phyloP scores from a whole-genome alignment of 2,797 vertebrate species.

The Enteromius mattozi region DNA sequence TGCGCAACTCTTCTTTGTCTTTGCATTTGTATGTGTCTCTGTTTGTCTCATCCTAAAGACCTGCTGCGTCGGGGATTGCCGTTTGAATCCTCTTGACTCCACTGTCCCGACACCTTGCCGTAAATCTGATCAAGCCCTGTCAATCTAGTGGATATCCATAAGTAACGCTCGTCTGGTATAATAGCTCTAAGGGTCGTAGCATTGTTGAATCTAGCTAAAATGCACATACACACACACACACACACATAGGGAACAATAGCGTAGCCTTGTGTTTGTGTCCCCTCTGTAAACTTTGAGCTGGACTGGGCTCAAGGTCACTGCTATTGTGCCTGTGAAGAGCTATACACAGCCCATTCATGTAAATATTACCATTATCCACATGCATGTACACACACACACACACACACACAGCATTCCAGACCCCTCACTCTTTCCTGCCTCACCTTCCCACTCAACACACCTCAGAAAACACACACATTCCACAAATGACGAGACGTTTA shows the following conservation, averaged over 20 bases:
- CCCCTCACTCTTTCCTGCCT: conserved; percentile 34
- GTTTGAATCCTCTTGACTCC: conserved; percentile 16
- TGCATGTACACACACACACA: conserved; percentile 18
- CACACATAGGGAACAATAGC: conserved; percentile 67
- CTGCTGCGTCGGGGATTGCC: neutral
- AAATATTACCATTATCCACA: conserved; percentile 63
- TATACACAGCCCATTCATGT: conserved; percentile 53
- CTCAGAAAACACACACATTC: conserved; percentile 40
- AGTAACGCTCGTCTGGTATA: neutral
- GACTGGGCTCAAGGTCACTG: conserved; percentile 65
- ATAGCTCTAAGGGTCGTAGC: conserved; percentile 11
- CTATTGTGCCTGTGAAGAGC: conserved; percentile 51
- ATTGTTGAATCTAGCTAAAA: conserved; percentile 36
- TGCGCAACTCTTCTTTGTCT: neutral
- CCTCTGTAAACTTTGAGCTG: conserved; percentile 53
- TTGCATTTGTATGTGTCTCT: conserved; percentile 29
- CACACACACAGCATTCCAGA: conserved; percentile 27
- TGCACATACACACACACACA: conserved; percentile 39
- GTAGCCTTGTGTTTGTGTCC: conserved; percentile 63
- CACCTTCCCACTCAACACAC: conserved; percentile 24
- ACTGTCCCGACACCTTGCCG: neutral
- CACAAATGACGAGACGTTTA: neutral
- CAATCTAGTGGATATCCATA: conserved; percentile 24
- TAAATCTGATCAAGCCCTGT: neutral
- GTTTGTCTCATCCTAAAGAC: conserved; percentile 22